phyloP scores from a whole-genome alignment of 2,113 vertebrate genomes.

The Mirounga angustirostris region DNA sequence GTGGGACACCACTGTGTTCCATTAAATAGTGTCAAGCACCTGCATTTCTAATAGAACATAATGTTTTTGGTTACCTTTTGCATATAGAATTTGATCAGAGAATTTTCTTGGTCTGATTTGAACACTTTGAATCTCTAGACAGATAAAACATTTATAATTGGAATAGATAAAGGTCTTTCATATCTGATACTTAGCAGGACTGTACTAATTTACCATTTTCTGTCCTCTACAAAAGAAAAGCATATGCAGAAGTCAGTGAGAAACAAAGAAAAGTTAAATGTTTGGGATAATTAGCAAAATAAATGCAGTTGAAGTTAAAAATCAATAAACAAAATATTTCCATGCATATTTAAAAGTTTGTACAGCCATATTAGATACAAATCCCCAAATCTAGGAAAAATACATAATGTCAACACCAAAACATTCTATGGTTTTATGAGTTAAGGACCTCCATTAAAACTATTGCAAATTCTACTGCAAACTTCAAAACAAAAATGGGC shows the following conservation, averaged over 20 bases:
- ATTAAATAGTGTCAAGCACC: constrained; percentile 79
- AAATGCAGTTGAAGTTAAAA: neutral
- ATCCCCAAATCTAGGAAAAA: neutral
- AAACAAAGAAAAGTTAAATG: constrained; percentile 59
- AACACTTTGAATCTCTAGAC: constrained; percentile 42
- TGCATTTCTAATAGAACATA: constrained; percentile 76
- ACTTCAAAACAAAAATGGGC: neutral
- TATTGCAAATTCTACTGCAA: neutral
- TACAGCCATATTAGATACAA: neutral
- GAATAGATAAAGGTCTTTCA: constrained; percentile 17
- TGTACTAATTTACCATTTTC: neutral
- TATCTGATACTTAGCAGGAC: neutral
- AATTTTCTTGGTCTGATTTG: constrained; percentile 47
- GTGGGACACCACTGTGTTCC: constrained; percentile 75
- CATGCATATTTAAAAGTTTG: neutral
- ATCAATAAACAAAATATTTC: constrained; percentile 21
- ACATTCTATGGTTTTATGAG: neutral
- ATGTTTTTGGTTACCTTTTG: constrained; percentile 62
- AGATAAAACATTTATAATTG: constrained; percentile 48
- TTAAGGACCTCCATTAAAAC: neutral
- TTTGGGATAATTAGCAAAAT: neutral
- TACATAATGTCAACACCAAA: neutral
- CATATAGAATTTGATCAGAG: constrained; percentile 67
- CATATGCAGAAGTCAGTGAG: constrained; percentile 55
- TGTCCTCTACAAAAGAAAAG: neutral